Evolutionary conservation across 2,113 vertebrate species (phyloP).

Genomic region (Pluvianellus socialis): DNA sequence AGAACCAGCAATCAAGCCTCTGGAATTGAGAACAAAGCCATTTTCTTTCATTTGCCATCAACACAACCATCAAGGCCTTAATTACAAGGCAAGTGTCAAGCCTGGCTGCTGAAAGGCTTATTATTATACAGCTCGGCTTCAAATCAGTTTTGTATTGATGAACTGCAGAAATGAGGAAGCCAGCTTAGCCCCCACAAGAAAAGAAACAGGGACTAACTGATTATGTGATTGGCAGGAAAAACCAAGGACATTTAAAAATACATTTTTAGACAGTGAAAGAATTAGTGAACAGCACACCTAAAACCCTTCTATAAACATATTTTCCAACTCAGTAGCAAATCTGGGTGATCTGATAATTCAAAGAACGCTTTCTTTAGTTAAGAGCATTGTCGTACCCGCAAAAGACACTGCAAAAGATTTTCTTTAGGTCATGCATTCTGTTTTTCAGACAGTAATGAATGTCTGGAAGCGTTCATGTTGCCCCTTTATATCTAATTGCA

Average conservation of each 20-base stretch:
- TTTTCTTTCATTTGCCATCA: conserved; percentile 86
- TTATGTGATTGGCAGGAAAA: conserved; percentile 47
- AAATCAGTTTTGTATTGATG: conserved; percentile 83
- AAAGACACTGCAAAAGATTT: neutral
- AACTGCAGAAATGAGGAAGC: conserved; percentile 72
- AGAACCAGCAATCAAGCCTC: conserved; percentile 85
- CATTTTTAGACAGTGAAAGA: neutral
- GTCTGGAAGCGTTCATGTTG: neutral
- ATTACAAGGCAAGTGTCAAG: conserved; percentile 84
- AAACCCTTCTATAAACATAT: conserved; percentile 14
- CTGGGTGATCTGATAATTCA: neutral
- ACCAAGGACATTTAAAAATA: conserved; percentile 42
- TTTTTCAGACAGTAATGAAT: neutral
- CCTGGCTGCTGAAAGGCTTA: conserved; percentile 82
- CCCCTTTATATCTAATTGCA: neutral
- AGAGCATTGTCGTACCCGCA: neutral
- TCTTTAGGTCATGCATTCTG: neutral
- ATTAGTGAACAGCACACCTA: neutral
- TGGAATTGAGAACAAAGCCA: conserved; percentile 85
- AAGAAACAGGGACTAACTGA: conserved; percentile 49
- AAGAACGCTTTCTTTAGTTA: neutral
- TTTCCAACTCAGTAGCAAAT: neutral
- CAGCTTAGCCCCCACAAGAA: conserved; percentile 61
- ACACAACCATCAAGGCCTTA: conserved; percentile 86
- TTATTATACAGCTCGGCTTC: conserved; percentile 79